phyloP scores from a whole-genome alignment of 2,888 invertebrate species.

The Acanthococcus lagerstroemiae region DNA sequence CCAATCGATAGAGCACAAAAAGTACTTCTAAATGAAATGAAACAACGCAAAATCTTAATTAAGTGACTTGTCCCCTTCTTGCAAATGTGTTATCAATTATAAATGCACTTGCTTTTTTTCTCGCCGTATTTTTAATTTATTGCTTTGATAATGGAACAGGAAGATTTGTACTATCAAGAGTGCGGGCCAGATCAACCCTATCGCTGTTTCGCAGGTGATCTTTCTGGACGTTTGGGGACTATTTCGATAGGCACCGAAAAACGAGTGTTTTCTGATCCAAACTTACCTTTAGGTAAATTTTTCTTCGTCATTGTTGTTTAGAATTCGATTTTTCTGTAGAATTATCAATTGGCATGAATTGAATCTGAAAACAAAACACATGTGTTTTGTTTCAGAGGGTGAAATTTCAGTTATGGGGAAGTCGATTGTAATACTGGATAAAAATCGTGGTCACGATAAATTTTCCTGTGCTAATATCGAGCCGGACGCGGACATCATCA shows the following conservation, averaged over 20 bases:
- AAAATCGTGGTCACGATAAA: constrained; percentile 57
- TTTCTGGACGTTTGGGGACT: constrained; percentile 72
- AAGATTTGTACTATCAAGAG: constrained; percentile 72
- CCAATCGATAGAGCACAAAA: too few species aligned
- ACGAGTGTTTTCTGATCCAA: constrained; percentile 70
- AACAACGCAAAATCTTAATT: too few species aligned
- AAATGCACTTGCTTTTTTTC: neutral
- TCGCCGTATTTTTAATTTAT: neutral
- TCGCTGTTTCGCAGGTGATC: constrained; percentile 82
- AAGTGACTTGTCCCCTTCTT: too few species aligned
- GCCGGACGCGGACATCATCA: constrained; percentile 80
- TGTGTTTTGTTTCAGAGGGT: constrained; percentile 45
- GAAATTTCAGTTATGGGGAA: constrained; percentile 65
- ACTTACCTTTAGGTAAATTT: constrained; percentile 61
- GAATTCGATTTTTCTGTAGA: too few species aligned
- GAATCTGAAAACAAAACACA: neutral
- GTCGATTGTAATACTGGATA: constrained; percentile 73
- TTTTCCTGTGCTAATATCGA: constrained; percentile 87
- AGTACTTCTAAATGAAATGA: neutral
- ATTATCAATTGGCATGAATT: neutral
- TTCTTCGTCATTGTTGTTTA: neutral
- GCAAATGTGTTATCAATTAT: too few species aligned
- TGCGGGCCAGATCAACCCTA: constrained; percentile 80
- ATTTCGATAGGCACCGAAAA: constrained; percentile 69
- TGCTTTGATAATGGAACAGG: constrained; percentile 45